phyloP scores from a whole-genome alignment of 2,113 vertebrate genomes.

The Strix aluco region DNA sequence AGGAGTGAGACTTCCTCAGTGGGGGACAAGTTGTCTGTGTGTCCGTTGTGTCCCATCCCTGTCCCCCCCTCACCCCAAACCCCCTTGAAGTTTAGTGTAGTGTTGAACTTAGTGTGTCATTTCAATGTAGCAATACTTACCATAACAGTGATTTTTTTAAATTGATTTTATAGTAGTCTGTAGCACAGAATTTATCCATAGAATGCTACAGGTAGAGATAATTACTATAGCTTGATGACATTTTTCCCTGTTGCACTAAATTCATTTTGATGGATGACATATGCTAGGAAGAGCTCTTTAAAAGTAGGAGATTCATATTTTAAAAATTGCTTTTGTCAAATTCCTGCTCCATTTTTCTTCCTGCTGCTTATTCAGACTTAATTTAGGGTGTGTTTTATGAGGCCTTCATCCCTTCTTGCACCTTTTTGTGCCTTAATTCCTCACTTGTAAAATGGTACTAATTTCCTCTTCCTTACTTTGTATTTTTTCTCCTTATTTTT shows the following conservation, averaged over 20 bases:
- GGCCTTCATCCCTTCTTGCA: neutral
- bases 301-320: neutral
- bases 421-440: neutral
- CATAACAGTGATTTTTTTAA: neutral
- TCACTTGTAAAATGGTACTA: neutral
- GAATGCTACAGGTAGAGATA: neutral
- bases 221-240: neutral
- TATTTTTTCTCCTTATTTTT: neutral
- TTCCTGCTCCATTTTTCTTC: neutral
- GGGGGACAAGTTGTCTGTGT: too few species aligned
- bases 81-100: neutral
- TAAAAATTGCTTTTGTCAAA: neutral
- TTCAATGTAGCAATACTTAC: neutral
- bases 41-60: too few species aligned
- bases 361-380: neutral
- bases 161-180: neutral
- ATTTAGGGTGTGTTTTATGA: neutral
- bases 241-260: neutral
- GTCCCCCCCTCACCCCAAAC: accelerated
- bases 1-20: neutral
- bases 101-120: neutral
- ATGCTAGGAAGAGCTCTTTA: neutral
- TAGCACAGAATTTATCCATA: neutral
- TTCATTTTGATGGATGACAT: neutral
- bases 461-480: neutral